Percentiles rank a stretch among this genome's conserved stretches.
These are phyloP conservation scores for Garrulus glandarius DNA, from an alignment of 2,797 vertebrate species.

Conservation along the genomic window DNA sequence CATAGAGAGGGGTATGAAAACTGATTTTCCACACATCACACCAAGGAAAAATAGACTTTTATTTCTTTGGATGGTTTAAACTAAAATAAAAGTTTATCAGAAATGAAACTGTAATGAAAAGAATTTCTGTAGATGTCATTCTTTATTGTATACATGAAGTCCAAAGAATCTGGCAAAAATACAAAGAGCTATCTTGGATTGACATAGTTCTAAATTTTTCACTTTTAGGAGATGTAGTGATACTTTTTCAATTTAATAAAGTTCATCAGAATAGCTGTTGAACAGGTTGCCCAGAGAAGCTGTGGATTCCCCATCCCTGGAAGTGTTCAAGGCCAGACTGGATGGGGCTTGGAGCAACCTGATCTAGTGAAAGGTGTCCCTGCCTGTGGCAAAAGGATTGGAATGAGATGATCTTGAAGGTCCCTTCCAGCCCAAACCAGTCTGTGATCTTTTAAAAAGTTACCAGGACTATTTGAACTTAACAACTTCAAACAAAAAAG, in stretches of 20 bases:
- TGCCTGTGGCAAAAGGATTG: background rate
- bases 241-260: background rate
- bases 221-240: background rate
- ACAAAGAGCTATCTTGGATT: background rate
- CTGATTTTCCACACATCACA: background rate
- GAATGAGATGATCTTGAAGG: rapidly evolving
- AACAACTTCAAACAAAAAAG: background rate
- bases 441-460: background rate
- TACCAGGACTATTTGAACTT: background rate
- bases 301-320: background rate
- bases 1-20: background rate
- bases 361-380: rapidly evolving
- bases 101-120: background rate
- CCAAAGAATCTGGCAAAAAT: background rate
- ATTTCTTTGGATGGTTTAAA: background rate
- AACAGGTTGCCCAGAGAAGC: background rate
- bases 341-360: background rate
- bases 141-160: background rate
- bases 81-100: background rate
- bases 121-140: background rate
- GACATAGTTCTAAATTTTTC: background rate
- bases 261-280: background rate
- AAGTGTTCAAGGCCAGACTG: background rate
- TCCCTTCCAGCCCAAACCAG: background rate
- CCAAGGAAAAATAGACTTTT: background rate